Conservation (phyloP, 2,113 vertebrate species). For the Dascyllus trimaculatus region DNA sequence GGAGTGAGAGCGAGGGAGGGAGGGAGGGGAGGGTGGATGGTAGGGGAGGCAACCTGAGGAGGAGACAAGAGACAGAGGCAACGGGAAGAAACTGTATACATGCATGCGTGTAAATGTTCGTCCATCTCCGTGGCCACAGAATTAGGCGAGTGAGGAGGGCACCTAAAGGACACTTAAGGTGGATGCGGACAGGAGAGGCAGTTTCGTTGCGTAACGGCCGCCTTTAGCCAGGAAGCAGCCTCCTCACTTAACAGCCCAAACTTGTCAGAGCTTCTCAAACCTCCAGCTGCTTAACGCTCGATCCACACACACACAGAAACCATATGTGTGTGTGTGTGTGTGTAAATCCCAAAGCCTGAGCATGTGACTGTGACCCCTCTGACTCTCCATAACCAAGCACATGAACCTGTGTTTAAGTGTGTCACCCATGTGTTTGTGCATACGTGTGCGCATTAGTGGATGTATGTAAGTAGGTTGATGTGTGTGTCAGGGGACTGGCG, state of each 20-base stretch:
- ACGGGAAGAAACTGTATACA: conserved; percentile 5
- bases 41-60: conserved; percentile 37
- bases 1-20: conserved; percentile 10
- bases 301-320: conserved; percentile 5
- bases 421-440: conserved; percentile 19
- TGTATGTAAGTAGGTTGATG: conserved; percentile 34
- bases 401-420: conserved; percentile 16
- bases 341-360: neutral
- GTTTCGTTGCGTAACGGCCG: conserved; percentile 46
- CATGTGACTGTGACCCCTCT: conserved; percentile 7
- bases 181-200: conserved; percentile 33
- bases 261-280: conserved; percentile 51
- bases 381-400: conserved; percentile 22
- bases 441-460: conserved; percentile 3
- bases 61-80: conserved; percentile 39
- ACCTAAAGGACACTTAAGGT: conserved; percentile 36
- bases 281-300: conserved; percentile 32
- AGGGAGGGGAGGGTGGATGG: too few relatives aligned
- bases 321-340: neutral
- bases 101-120: conserved; percentile 23
- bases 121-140: neutral
- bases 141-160: neutral
- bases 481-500: conserved; percentile 40
- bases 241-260: conserved; percentile 19
- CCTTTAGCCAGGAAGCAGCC: conserved; percentile 24